phyloP scores from a whole-genome alignment of 2,888 invertebrate genomes.

The Hyppa rectilinea region DNA sequence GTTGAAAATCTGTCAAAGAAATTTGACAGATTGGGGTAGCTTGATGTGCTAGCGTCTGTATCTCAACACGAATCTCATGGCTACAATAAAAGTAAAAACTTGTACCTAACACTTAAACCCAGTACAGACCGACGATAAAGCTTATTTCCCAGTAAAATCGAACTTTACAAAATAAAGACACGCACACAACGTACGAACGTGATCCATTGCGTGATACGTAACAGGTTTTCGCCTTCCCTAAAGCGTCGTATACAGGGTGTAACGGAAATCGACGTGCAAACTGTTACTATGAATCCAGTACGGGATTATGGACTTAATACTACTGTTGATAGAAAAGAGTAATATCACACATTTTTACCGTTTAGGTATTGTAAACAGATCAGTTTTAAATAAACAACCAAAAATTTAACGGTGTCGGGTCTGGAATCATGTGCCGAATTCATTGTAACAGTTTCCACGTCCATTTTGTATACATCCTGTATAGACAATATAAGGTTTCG shows the following conservation, averaged over 20 bases:
- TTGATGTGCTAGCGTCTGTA: too few relatives aligned
- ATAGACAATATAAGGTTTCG: constrained; percentile 1
- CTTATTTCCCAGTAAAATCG: constrained; percentile 14
- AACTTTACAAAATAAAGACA: constrained; percentile 35
- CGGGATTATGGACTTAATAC: too few relatives aligned
- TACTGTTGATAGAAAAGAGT: too few relatives aligned
- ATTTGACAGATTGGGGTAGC: too few relatives aligned
- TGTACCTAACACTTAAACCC: background rate
- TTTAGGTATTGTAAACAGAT: background rate
- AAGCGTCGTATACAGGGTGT: constrained; percentile 6
- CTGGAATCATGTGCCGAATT: background rate
- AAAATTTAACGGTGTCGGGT: background rate
- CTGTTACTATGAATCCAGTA: background rate
- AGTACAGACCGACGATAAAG: constrained; percentile 15
- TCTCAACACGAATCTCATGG: background rate
- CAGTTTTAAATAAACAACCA: background rate
- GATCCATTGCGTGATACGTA: constrained; percentile 54
- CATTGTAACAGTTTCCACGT: background rate
- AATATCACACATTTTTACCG: background rate
- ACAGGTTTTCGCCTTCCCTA: constrained; percentile 46
- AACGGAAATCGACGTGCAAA: background rate
- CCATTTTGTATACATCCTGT: background rate
- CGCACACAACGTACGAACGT: constrained; percentile 36
- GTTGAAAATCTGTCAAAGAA: too few relatives aligned
- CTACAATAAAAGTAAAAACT: constrained; percentile 3